Evolutionary conservation across 2,113 vertebrate species (phyloP), one percentile per base, ranked within the genome.

Genomic region (Halcyon senegalensis): DNA sequence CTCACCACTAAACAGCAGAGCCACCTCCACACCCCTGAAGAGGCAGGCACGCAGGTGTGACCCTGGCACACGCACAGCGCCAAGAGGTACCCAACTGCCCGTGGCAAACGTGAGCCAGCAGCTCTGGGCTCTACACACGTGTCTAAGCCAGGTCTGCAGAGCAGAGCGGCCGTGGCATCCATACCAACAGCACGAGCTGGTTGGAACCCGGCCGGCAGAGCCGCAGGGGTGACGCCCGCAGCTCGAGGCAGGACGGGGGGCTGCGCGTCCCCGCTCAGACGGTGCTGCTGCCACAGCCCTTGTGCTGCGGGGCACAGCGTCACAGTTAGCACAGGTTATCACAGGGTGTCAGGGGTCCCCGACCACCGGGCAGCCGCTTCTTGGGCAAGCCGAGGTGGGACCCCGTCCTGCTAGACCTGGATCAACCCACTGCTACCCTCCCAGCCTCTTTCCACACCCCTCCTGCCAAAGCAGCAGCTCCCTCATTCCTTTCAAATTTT

Each of bases 41-140:
- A 87, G 41, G 48, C 7, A 3, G 1, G 9, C 18, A 46, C 0
- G 1, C 20, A 58, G 23, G 51, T 37, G 19, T 75, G 78, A 63
- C 63, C 87, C 78, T 0, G 8, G 43, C 74, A 74, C 31, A 67
- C 1, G 43, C 16, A 8, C 23, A 30, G 10, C 44, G 56, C 31
- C 56, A 43, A 73, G 33, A 69, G 70, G 14, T 18, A 62, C 43
- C 67, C 55, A 50, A 23, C 14, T 68, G 60, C 28, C 74, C 63
- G 56, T 2, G 3, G 66, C 84, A 85, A 67, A 9, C 35, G 44
- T 3, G n/a, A 85, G 58, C 55, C 70, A 87, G 58, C 43, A 72
- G 33, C 5, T 4, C 31, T 0, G 0, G 10, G 39, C 21, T 75
- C 21, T 18, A 23, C 5, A 2, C 23, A 7, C 46, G 19, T 2